These are phyloP conservation scores for Goniozus legneri DNA, from an alignment of 1,140 invertebrate genomes.

Conservation along the genomic window DNA sequence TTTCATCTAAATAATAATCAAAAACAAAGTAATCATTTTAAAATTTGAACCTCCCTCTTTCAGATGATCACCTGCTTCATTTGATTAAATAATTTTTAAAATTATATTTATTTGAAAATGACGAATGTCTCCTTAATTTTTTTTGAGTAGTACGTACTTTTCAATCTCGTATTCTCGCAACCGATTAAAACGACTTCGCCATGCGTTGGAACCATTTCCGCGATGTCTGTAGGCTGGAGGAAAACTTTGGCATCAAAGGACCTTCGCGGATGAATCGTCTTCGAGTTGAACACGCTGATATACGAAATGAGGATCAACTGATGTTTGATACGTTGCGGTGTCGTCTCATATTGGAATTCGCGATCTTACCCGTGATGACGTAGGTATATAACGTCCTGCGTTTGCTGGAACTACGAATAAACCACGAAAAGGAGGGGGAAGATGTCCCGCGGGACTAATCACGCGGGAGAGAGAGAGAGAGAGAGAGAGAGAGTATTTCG, in stretches of 20 bases:
- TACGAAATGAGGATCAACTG: slow-evolving; percentile 39
- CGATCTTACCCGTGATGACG: slow-evolving; percentile 1
- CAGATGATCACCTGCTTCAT: no score
- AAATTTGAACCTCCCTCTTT: no score
- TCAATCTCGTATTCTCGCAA: no score
- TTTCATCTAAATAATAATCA: no score
- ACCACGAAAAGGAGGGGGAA: slow-evolving; percentile 24
- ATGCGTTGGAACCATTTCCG: slow-evolving; percentile 30
- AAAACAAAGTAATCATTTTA: no score
- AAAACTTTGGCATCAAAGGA: slow-evolving; percentile 40
- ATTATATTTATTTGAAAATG: no score
- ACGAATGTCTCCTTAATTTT: no score
- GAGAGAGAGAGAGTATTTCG: slow-evolving; percentile 14
- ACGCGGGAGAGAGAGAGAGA: no score
- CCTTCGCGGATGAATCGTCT: slow-evolving; percentile 19
- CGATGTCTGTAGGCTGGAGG: slow-evolving; percentile 36
- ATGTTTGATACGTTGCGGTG: slow-evolving; percentile 48
- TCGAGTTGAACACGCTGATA: slow-evolving; percentile 18
- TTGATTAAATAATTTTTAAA: no score
- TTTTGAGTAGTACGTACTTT: no score
- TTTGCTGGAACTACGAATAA: slow-evolving; percentile 21
- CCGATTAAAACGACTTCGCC: no score
- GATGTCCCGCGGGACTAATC: slow-evolving; percentile 31
- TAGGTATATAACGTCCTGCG: slow-evolving; percentile 25
- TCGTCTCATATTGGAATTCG: slow-evolving; percentile 46